phyloP scores from a whole-genome alignment of 2,113 vertebrate species.

The Sarotherodon lohbergeri region DNA sequence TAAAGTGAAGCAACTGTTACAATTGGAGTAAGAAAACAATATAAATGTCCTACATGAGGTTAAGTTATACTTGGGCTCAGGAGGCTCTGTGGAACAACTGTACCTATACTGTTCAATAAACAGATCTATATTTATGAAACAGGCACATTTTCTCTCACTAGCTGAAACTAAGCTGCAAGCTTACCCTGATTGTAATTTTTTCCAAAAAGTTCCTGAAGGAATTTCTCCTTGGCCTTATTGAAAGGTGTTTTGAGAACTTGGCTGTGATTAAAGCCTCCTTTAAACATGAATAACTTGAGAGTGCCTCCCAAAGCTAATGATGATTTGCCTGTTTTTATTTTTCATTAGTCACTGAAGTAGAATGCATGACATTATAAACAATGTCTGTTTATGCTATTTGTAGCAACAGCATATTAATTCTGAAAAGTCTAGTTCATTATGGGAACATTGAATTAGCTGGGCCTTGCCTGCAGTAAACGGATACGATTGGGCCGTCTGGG shows the following conservation, averaged over 20 bases:
- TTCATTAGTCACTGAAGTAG: not conserved
- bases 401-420: not conserved
- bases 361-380: not conserved
- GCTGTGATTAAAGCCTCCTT: not conserved
- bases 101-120: not conserved
- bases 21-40: not conserved
- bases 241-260: not conserved
- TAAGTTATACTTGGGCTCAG: not conserved
- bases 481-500: not conserved
- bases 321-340: not conserved
- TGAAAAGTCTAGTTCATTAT: not conserved
- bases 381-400: not conserved
- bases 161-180: not conserved
- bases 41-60: not conserved
- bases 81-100: not conserved
- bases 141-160: not conserved
- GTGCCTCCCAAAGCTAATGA: not conserved
- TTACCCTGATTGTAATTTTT: accelerated
- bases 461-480: not conserved
- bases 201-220: not conserved
- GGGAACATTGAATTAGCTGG: not conserved
- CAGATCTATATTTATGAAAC: not conserved
- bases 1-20: not conserved
- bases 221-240: not conserved
- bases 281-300: not conserved